Percentiles rank a stretch among this genome's conserved stretches.
Evolutionary conservation across 2,888 invertebrate species (phyloP).

Genomic region (Argyresthia goedartella): DNA sequence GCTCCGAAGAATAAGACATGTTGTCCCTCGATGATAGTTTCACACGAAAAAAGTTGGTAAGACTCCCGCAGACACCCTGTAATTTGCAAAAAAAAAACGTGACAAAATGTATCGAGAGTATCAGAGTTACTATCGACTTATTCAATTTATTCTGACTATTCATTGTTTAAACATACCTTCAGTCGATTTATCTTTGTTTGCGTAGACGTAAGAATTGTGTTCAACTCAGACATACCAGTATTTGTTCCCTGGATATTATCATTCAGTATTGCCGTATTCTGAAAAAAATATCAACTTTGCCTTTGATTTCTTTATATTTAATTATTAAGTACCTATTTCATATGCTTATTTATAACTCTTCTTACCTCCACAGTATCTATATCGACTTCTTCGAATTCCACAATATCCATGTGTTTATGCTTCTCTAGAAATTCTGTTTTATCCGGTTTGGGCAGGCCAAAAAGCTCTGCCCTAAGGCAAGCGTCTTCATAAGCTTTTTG

Average conservation of each 20-base stretch:
- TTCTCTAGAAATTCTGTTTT: slow-evolving; percentile 75
- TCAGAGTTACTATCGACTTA: not conserved
- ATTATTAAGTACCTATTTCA: not conserved
- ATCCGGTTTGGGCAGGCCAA: slow-evolving; percentile 78
- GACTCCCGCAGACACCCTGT: slow-evolving; percentile 80
- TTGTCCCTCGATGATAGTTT: slow-evolving; percentile 57
- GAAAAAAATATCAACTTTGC: slow-evolving; percentile 18
- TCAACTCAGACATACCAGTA: slow-evolving; percentile 84
- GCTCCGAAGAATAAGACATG: slow-evolving; percentile 56
- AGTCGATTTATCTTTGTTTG: slow-evolving; percentile 90
- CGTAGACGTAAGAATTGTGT: slow-evolving; percentile 82
- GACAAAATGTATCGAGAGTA: too few relatives aligned
- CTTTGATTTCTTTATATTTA: not conserved
- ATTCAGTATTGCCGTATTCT: slow-evolving; percentile 56
- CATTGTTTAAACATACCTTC: slow-evolving; percentile 64
- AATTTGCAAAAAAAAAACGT: slow-evolving; percentile 18
- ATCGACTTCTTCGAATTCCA: slow-evolving; percentile 66
- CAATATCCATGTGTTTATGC: slow-evolving; percentile 64
- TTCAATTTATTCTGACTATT: not conserved
- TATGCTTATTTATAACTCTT: not conserved
- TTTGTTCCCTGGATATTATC: slow-evolving; percentile 78
- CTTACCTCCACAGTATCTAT: slow-evolving; percentile 50
- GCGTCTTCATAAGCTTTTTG: slow-evolving; percentile 81
- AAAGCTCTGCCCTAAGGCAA: slow-evolving; percentile 82
- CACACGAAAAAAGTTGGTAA: slow-evolving; percentile 75